Conservation (phyloP, 2,888 invertebrate genomes). For the Oithona nana region DNA sequence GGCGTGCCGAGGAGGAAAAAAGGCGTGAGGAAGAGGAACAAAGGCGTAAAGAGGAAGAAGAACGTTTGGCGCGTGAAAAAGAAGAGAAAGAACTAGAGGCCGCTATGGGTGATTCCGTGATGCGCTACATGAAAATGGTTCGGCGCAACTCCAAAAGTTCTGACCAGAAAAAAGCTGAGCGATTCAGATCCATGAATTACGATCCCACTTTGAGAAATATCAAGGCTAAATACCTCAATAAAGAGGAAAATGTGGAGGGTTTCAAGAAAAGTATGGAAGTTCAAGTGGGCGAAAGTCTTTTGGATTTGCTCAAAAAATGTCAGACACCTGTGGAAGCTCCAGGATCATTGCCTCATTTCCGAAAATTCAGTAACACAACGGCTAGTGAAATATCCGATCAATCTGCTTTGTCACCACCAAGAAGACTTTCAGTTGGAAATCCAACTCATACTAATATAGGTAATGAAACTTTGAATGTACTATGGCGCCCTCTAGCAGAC, state of each 20-base stretch:
- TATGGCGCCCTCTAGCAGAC: not conserved
- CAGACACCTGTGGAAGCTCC: slow-evolving; percentile 5
- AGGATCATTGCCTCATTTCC: not conserved
- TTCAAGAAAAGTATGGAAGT: slow-evolving; percentile 1
- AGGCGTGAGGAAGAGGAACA: slow-evolving; percentile 40
- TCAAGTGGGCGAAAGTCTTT: slow-evolving; percentile 2
- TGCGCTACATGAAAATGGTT: slow-evolving; percentile 65
- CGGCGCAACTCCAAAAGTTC: slow-evolving; percentile 46
- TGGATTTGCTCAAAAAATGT: slow-evolving; percentile 5
- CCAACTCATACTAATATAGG: no score
- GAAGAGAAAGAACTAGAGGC: slow-evolving; percentile 10
- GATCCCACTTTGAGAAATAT: slow-evolving; percentile 64
- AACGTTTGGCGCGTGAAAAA: slow-evolving; percentile 26
- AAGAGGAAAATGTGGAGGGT: slow-evolving; percentile 10
- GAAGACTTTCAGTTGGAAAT: no score
- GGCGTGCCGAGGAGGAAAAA: slow-evolving; percentile 37
- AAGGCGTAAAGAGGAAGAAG: slow-evolving; percentile 22
- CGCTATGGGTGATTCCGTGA: slow-evolving; percentile 12
- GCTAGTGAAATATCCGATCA: not conserved
- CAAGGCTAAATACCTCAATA: slow-evolving; percentile 48
- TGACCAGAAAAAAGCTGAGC: slow-evolving; percentile 55
- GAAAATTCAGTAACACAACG: not conserved
- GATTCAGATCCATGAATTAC: slow-evolving; percentile 70
- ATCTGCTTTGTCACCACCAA: not conserved
- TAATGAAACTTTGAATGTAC: not conserved